Evolutionary conservation across 2,797 vertebrate species (phyloP).

Genomic region (Hoplostethus atlanticus): DNA sequence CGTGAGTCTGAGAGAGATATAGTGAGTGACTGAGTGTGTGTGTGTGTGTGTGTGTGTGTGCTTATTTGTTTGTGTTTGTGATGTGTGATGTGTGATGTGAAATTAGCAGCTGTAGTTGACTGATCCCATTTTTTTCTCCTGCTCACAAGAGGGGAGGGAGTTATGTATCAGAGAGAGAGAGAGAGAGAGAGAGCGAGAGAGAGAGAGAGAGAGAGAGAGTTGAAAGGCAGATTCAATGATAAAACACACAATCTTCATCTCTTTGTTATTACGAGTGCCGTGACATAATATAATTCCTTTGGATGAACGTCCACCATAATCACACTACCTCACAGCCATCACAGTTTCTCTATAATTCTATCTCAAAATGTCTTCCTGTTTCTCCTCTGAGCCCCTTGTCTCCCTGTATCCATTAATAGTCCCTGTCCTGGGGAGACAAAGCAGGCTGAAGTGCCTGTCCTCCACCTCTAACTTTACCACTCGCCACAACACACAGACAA

Average conservation of each 20-base stretch:
- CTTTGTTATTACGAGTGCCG: too few species aligned
- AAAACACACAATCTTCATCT: neutral
- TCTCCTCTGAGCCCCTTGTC: constrained; percentile 25
- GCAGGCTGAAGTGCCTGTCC: constrained; percentile 74
- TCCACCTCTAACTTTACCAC: constrained; percentile 83
- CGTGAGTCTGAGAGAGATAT: constrained; percentile 13
- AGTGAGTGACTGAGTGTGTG: constrained; percentile 1
- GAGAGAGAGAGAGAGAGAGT: constrained; percentile 15
- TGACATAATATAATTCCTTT: constrained; percentile 21
- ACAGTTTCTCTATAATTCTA: constrained; percentile 10
- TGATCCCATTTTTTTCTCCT: constrained; percentile 58
- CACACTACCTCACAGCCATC: neutral
- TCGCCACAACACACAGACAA: constrained; percentile 84
- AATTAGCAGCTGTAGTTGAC: constrained; percentile 73
- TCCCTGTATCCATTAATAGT: constrained; percentile 34
- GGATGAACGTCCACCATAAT: constrained; percentile 32
- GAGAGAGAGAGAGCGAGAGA: neutral
- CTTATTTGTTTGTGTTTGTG: constrained; percentile 5
- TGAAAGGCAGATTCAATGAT: constrained; percentile 35
- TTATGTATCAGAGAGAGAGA: constrained; percentile 38
- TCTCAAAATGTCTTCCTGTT: constrained; percentile 18
- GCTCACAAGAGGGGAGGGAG: constrained; percentile 61
- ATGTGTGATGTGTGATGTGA: constrained; percentile 33
- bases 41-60: constrained; percentile 35
- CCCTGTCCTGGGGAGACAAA: constrained; percentile 61